A percentile compares a stretch with the other conserved stretches of the same genome.
Conservation (phyloP, 2,888 invertebrate species). For the Listrodromus nycthemerus region DNA sequence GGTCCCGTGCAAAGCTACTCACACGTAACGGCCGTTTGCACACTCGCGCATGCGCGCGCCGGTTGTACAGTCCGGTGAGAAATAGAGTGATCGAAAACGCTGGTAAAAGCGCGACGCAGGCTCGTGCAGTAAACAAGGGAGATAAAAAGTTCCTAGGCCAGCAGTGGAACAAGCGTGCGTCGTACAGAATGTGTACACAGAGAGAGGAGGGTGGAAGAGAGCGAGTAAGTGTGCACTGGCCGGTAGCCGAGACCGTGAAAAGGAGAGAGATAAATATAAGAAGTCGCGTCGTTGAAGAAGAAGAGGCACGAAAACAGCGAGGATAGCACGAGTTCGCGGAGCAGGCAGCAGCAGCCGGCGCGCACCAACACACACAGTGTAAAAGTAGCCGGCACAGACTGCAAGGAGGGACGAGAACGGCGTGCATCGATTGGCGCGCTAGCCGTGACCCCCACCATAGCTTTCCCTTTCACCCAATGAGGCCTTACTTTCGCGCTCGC, state of each 20-base stretch:
- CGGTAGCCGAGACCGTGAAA: slow-evolving; percentile 25
- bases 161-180: slow-evolving; percentile 51
- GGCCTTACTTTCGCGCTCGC: slow-evolving; percentile 84
- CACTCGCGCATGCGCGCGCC: neutral
- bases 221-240: slow-evolving; percentile 50
- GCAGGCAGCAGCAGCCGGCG: slow-evolving; percentile 34
- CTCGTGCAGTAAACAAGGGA: neutral
- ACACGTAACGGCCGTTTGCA: neutral
- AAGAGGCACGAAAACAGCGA: slow-evolving; percentile 53
- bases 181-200: slow-evolving; percentile 41
- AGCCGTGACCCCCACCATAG: slow-evolving; percentile 84
- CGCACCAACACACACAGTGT: slow-evolving; percentile 65
- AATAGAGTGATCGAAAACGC: slow-evolving; percentile 40
- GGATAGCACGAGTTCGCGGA: slow-evolving; percentile 57
- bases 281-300: slow-evolving; percentile 46
- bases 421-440: slow-evolving; percentile 84
- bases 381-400: slow-evolving; percentile 66
- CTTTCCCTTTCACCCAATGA: slow-evolving; percentile 85
- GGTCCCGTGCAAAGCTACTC: neutral
- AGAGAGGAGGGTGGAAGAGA: slow-evolving; percentile 55
- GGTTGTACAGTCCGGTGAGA: slow-evolving; percentile 9
- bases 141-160: slow-evolving; percentile 26
- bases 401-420: slow-evolving; percentile 75
- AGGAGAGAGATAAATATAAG: slow-evolving; percentile 60
- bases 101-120: slow-evolving; percentile 13